Percentiles rank a stretch among this genome's conserved stretches.
Evolutionary conservation across 2,797 vertebrate genomes (phyloP).

Genomic region (Propithecus deckenii): DNA sequence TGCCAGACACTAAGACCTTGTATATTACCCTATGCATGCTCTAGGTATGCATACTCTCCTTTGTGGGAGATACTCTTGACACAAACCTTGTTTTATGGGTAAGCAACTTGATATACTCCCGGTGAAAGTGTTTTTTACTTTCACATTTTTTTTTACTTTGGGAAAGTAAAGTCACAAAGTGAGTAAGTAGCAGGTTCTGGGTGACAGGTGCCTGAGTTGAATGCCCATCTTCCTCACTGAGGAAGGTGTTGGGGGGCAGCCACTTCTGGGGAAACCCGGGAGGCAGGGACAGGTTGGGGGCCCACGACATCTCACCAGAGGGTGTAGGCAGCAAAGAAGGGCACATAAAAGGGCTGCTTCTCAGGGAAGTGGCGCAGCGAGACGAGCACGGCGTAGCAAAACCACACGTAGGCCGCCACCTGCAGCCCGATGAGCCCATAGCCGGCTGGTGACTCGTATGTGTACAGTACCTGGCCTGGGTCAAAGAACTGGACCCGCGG

Average conservation of each 20-base stretch:
- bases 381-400: conserved; percentile 93
- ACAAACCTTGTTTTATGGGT: background rate
- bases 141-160: background rate
- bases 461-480: conserved; percentile 94
- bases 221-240: background rate
- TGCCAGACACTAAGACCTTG: background rate
- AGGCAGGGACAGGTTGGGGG: background rate
- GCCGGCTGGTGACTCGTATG: conserved; percentile 94
- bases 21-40: background rate
- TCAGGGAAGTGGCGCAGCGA: conserved; percentile 94
- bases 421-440: conserved; percentile 94
- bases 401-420: conserved; percentile 95
- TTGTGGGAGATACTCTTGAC: background rate
- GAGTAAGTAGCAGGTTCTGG: conserved; percentile 70
- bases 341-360: conserved; percentile 95
- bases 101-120: background rate
- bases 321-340: conserved; percentile 95
- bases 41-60: background rate
- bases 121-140: background rate
- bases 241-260: conserved; percentile 1
- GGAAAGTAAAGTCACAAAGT: conserved; percentile 45
- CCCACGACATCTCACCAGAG: conserved; percentile 89
- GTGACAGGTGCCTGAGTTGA: conserved; percentile 28
- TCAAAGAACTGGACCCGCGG: conserved; percentile 91
- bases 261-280: background rate